Percentiles rank a stretch among this genome's conserved stretches.
Evolutionary conservation across 2,797 vertebrate species (phyloP).

Genomic region (Alfaro cultratus): DNA sequence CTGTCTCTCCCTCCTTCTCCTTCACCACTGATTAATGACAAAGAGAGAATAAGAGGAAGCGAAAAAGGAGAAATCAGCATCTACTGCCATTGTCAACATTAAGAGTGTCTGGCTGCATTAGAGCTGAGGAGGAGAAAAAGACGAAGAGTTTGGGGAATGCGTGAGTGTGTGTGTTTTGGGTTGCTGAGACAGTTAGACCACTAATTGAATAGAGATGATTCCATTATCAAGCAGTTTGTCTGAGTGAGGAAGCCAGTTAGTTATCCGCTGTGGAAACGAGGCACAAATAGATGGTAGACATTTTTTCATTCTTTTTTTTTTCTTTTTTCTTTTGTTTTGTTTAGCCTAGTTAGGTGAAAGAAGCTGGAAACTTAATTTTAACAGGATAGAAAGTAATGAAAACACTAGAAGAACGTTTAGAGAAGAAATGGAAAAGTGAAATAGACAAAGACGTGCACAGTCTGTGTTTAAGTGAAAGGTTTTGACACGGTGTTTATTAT

Average conservation of each 20-base stretch:
- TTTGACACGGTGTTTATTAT: conserved; percentile 53
- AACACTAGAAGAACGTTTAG: not conserved
- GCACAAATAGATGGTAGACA: conserved; percentile 14
- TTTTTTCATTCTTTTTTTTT: conserved; percentile 2
- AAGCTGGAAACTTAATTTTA: not conserved
- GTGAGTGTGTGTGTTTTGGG: conserved; percentile 27
- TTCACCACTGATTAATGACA: conserved; percentile 76
- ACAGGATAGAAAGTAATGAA: not conserved
- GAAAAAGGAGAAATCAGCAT: conserved; percentile 72
- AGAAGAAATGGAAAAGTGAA: not conserved
- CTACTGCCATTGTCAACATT: conserved; percentile 72
- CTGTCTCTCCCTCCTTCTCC: conserved; percentile 24
- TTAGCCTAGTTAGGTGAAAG: not conserved
- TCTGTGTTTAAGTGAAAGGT: conserved; percentile 38
- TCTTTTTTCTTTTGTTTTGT: not conserved
- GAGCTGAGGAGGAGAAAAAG: conserved; percentile 49
- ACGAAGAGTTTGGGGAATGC: conserved; percentile 25
- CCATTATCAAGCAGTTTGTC: conserved; percentile 76
- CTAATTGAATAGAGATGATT: conserved; percentile 78
- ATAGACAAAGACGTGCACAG: not conserved
- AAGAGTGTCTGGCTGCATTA: conserved; percentile 73
- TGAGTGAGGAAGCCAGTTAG: conserved; percentile 69
- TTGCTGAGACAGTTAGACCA: conserved; percentile 63
- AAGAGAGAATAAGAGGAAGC: conserved; percentile 61
- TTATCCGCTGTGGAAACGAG: conserved; percentile 60